A percentile compares a stretch with the other conserved stretches of the same genome.
Evolutionary conservation across 1,140 invertebrate genomes (phyloP).

Genomic region (Drosophila subpulchrella): DNA sequence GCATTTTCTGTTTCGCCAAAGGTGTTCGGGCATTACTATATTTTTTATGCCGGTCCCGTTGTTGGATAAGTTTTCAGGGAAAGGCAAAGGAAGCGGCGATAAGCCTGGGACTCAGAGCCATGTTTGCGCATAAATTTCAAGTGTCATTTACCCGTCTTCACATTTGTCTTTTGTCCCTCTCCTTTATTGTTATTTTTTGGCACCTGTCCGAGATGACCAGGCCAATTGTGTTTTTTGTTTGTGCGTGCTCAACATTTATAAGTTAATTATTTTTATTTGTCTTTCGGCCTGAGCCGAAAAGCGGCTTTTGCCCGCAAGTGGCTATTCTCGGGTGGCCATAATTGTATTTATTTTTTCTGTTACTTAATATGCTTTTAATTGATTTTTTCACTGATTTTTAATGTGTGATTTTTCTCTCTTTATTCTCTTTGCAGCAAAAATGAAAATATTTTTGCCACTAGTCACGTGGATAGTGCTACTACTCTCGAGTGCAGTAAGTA

Average conservation of each 20-base stretch:
- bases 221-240: conserved; percentile 63
- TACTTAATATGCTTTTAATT: conserved; percentile 61
- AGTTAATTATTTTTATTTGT: conserved; percentile 77
- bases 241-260: conserved; percentile 69
- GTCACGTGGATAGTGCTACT: conserved; percentile 89
- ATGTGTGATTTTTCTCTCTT: conserved; percentile 40
- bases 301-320: conserved; percentile 56
- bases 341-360: conserved; percentile 40
- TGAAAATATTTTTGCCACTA: conserved; percentile 90
- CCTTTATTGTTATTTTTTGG: conserved; percentile 62
- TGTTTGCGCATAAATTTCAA: conserved; percentile 83
- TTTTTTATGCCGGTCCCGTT: conserved; percentile 77
- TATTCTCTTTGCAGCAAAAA: conserved; percentile 87
- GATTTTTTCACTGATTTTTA: conserved; percentile 54
- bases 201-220: conserved; percentile 72
- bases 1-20: conserved; percentile 62
- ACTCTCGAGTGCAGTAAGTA: conserved; percentile 86
- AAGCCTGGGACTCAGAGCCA: conserved; percentile 46
- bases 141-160: conserved; percentile 77
- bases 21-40: conserved; percentile 36
- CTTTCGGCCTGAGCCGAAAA: conserved; percentile 64
- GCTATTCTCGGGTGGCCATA: conserved; percentile 9
- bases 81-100: conserved; percentile 55
- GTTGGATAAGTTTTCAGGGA: conserved; percentile 41
- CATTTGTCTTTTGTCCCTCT: conserved; percentile 55